Evolutionary conservation across 2,113 vertebrate species (phyloP).

Genomic region (Nothobranchius kuhntae): DNA sequence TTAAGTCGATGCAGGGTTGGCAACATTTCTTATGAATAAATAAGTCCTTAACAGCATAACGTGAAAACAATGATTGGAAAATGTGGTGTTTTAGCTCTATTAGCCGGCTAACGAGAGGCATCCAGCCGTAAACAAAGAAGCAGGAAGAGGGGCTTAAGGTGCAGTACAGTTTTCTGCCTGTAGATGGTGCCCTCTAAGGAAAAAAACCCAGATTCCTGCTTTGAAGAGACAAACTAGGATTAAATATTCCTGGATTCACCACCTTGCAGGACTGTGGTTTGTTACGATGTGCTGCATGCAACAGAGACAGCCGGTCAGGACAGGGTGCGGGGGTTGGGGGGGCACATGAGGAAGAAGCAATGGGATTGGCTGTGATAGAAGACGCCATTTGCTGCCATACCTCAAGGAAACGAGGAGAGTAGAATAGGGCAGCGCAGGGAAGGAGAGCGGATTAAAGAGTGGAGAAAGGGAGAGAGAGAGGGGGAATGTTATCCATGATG

Average conservation of each 20-base stretch:
- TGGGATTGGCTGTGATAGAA: conserved; percentile 56
- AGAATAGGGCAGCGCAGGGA: conserved; percentile 64
- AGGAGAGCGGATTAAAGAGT: conserved; percentile 52
- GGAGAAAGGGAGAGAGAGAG: conserved; percentile 53
- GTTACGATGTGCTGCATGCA: conserved; percentile 65
- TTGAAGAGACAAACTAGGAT: not conserved
- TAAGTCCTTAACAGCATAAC: too few species aligned
- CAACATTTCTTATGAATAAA: too few species aligned
- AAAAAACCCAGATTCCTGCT: too few species aligned
- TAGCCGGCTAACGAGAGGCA: too few species aligned
- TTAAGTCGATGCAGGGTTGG: too few species aligned
- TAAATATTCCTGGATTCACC: conserved; percentile 66
- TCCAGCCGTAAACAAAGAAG: too few species aligned
- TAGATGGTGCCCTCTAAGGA: too few species aligned
- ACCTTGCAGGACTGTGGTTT: conserved; percentile 43
- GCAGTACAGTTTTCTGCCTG: too few species aligned
- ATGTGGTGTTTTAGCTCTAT: too few species aligned
- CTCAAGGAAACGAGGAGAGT: conserved; percentile 75
- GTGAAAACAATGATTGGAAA: too few species aligned
- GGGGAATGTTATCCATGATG: conserved; percentile 53
- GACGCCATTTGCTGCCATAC: conserved; percentile 69
- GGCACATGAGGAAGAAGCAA: conserved; percentile 33
- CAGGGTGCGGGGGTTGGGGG: conserved; percentile 18
- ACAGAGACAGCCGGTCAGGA: conserved; percentile 55
- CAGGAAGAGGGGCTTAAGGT: too few species aligned